Evolutionary conservation across 2,113 vertebrate genomes (phyloP), one percentile per base, ranked within the genome.

Genomic region (Sander lucioperca): DNA sequence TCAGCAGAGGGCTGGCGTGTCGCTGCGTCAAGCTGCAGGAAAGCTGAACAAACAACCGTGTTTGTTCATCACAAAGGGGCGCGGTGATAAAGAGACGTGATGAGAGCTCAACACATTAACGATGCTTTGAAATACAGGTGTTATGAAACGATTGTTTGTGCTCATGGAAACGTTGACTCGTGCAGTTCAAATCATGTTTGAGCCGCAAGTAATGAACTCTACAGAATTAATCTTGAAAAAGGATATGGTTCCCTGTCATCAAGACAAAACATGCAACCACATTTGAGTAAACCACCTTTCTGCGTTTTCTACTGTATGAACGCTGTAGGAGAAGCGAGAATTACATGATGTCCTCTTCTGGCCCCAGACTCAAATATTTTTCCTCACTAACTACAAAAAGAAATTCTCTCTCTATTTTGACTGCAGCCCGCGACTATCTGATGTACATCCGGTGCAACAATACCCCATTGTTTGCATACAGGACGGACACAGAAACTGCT

Each of bases 41-140:
- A 91, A 91, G 92, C 92, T 94, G 92, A 93, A 88, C 88, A 93
- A 94, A 94, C 87, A 89, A 2, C 47, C 0, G 76, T 27, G 90
- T 92, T 87, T 86, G 77, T 48, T 82, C 56, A 9, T 78, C 79
- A 63, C 62, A 33, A 56, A 47, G 74, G 39, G n/a, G 15, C 48
- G 8, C 6, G 15, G 27, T 14, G 56, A 51, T 43, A 62, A 69
- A 88, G 48, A 75, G 50, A 56, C 9, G 13, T 0, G 77, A 66
- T 23, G 86, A 84, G 47, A 74, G 77, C 48, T 0, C 14, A 25
- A 63, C 66, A 53, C 73, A 74, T 69, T 8, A 9, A 77, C 9
- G 74, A 74, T 33, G 82, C 79, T 79, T 23, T 2, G 23, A 57
- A 62, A 64, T 48, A 70, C 82, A 57, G 80, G 54, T 47, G 71